Evolutionary conservation across 2,113 vertebrate species (phyloP).

Genomic region (Nematolebias whitei): DNA sequence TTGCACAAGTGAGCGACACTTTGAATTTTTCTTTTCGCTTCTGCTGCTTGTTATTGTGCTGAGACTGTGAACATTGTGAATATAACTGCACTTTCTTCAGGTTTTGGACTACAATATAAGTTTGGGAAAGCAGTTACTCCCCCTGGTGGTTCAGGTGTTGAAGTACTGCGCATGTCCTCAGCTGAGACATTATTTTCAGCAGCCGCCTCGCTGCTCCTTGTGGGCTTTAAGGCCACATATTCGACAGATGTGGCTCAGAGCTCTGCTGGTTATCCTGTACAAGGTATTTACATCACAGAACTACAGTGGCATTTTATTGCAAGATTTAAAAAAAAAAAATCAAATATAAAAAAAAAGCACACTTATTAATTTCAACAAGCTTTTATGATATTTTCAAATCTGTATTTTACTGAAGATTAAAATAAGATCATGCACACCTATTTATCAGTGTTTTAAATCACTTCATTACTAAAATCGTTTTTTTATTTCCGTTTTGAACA

Average conservation of each 20-base stretch:
- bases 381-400: no score
- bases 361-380: neutral
- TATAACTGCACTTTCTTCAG: conserved; percentile 72
- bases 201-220: conserved; percentile 95
- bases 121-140: conserved; percentile 95
- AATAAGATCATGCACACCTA: no score
- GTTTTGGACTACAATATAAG: conserved; percentile 98
- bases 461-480: neutral
- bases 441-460: neutral
- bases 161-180: conserved; percentile 97
- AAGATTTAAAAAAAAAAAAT: no score
- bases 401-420: neutral
- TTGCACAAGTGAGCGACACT: conserved; percentile 87
- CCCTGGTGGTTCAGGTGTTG: conserved; percentile 96
- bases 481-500: neutral
- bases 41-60: neutral
- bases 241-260: conserved; percentile 97
- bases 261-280: conserved; percentile 95
- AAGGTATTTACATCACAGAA: conserved; percentile 87
- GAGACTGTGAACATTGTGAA: neutral
- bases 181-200: conserved; percentile 97
- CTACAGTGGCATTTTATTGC: neutral
- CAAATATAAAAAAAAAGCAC: no score
- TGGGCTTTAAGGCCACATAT: conserved; percentile 96
- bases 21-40: neutral